Evolutionary conservation across 2,113 vertebrate genomes (phyloP).

Genomic region (Furnarius figulus): DNA sequence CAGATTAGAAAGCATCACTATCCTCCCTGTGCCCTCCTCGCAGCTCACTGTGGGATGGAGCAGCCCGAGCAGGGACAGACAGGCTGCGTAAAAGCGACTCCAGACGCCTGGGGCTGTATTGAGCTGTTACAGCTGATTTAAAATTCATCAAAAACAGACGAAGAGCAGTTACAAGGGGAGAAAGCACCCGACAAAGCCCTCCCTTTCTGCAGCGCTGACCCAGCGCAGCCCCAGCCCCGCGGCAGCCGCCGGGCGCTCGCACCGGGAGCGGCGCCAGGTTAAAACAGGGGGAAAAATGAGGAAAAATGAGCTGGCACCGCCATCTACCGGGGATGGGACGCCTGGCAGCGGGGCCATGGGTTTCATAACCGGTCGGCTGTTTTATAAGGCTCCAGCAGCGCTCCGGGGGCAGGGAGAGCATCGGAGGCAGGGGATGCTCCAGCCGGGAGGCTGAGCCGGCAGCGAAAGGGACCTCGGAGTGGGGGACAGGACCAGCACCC

Average conservation of each 20-base stretch:
- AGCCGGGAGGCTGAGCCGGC: no score
- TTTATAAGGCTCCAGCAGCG: neutral
- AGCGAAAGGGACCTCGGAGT: neutral
- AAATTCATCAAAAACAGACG: neutral
- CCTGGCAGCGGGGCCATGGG: neutral
- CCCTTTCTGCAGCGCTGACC: neutral
- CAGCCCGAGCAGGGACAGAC: fast-evolving
- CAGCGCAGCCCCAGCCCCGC: neutral
- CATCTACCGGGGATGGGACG: constrained; percentile 37
- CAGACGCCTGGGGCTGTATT: neutral
- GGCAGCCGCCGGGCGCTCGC: neutral
- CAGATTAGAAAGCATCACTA: fast-evolving
- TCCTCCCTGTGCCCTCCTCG: neutral
- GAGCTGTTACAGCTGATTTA: neutral
- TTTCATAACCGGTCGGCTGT: constrained; percentile 15
- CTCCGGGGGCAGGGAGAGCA: neutral
- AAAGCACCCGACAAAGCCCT: fast-evolving
- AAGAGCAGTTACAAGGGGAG: fast-evolving
- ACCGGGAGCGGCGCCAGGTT: neutral
- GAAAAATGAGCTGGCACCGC: constrained; percentile 49
- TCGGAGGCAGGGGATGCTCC: fast-evolving
- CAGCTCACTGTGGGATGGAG: neutral
- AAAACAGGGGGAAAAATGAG: neutral
- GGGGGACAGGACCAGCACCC: neutral
- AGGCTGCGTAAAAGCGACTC: neutral